Conservation (phyloP, 2,888 invertebrate species). For the Aphelenchoides bicaudatus region DNA sequence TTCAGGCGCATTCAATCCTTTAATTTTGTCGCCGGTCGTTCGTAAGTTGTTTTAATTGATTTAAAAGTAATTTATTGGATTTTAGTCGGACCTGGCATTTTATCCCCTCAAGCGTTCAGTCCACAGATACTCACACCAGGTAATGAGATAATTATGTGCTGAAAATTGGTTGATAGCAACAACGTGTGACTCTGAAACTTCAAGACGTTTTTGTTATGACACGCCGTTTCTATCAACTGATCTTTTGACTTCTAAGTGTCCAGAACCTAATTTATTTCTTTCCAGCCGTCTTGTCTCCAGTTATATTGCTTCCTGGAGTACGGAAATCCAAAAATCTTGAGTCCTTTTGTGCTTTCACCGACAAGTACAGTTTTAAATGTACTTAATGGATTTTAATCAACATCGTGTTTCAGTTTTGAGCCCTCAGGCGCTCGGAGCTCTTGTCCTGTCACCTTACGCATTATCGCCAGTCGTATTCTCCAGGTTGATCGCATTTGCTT, state of each 20-base stretch:
- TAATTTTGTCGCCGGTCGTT: constrained; percentile 19
- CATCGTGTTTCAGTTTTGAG: constrained; percentile 40
- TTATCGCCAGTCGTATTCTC: constrained; percentile 53
- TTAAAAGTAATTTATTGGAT: too few species aligned
- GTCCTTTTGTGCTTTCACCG: constrained; percentile 46
- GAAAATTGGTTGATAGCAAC: too few species aligned
- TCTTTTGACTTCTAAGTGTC: constrained; percentile 43
- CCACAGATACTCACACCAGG: constrained; percentile 19
- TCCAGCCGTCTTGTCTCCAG: not conserved
- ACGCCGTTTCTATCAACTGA: constrained; percentile 46
- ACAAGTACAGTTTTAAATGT: too few species aligned
- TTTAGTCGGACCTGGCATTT: too few species aligned
- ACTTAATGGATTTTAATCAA: not conserved
- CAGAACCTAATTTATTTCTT: not conserved
- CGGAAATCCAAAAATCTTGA: too few species aligned
- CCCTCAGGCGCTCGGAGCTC: constrained; percentile 54
- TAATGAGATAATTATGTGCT: too few species aligned
- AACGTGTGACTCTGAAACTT: too few species aligned
- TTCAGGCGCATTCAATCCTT: constrained; percentile 14
- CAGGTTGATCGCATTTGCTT: constrained; percentile 49
- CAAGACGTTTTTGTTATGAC: too few species aligned
- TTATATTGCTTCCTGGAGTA: too few species aligned
- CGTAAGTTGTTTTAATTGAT: too few species aligned
- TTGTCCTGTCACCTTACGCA: constrained; percentile 56
- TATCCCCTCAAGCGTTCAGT: constrained; percentile 18